Percentiles rank a stretch among this genome's conserved stretches.
Conservation (phyloP, 2,888 invertebrate species). For the Polietes domitor region DNA sequence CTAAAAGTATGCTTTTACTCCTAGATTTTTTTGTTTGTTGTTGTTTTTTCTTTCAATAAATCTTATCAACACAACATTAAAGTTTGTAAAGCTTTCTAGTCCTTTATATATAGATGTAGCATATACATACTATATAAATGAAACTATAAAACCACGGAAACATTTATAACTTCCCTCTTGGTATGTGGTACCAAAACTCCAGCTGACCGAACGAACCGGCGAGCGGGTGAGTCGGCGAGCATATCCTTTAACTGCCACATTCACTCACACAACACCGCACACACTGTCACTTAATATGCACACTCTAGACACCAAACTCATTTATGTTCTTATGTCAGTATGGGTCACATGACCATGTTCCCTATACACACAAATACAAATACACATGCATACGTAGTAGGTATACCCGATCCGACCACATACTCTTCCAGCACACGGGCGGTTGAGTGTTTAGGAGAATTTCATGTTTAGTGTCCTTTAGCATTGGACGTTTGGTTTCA, state of each 20-base stretch:
- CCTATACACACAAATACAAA: conserved; percentile 35
- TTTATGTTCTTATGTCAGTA: background rate
- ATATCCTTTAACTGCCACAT: conserved; percentile 37
- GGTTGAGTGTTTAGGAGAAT: background rate
- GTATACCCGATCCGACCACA: background rate
- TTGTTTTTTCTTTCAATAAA: conserved; percentile 2
- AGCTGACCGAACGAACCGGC: conserved; percentile 47
- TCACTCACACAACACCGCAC: conserved; percentile 14
- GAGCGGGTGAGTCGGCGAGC: no score
- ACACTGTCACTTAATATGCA: background rate
- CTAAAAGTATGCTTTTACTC: background rate
- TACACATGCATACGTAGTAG: conserved; percentile 8
- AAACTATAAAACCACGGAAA: conserved; percentile 58
- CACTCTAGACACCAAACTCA: conserved; percentile 15
- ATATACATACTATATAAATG: conserved; percentile 16
- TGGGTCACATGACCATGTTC: conserved; percentile 4
- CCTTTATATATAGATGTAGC: background rate
- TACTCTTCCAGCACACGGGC: background rate
- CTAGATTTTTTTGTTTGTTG: background rate
- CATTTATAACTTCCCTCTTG: conserved; percentile 57
- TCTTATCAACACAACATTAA: conserved; percentile 35
- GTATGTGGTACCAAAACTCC: conserved; percentile 35
- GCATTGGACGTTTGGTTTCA: conserved; percentile 24
- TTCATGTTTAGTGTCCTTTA: conserved; percentile 48
- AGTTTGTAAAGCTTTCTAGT: conserved; percentile 12